A percentile compares a stretch with the other conserved stretches of the same genome.
Conservation (phyloP, 2,797 vertebrate genomes). For the Siniperca obscura region DNA sequence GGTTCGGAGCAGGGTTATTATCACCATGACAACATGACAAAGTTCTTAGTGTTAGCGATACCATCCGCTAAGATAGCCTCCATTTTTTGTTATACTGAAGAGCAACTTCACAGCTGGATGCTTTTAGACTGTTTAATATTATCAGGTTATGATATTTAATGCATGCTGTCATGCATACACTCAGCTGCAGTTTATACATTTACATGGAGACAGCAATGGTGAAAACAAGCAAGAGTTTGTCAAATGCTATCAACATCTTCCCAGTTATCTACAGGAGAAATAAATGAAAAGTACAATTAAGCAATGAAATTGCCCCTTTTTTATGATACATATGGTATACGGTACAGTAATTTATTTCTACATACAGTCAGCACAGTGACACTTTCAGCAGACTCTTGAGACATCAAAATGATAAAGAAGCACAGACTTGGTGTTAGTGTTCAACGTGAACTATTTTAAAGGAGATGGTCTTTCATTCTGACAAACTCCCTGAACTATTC, state of each 20-base stretch:
- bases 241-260: neutral
- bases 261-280: neutral
- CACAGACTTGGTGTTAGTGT: neutral
- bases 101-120: constrained; percentile 24
- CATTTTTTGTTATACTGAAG: constrained; percentile 16
- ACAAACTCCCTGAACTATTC: neutral
- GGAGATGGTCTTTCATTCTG: neutral
- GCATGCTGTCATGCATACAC: neutral
- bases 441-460: neutral
- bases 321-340: neutral
- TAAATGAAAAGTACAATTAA: neutral
- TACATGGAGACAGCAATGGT: too few relatives aligned
- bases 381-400: neutral
- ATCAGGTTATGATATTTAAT: constrained; percentile 9
- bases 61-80: too few relatives aligned
- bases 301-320: neutral
- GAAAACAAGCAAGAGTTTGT: neutral
- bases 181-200: neutral
- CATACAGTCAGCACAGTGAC: neutral
- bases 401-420: neutral
- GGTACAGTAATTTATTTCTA: neutral
- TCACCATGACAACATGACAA: neutral
- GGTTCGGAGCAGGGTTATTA: constrained; percentile 22
- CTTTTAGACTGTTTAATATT: constrained; percentile 5
- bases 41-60: too few relatives aligned